A percentile compares a stretch with the other conserved stretches of the same genome.
These are phyloP conservation scores for Ormyrus rosae DNA, from an alignment of 2,888 invertebrate species.

Conservation along the genomic window DNA sequence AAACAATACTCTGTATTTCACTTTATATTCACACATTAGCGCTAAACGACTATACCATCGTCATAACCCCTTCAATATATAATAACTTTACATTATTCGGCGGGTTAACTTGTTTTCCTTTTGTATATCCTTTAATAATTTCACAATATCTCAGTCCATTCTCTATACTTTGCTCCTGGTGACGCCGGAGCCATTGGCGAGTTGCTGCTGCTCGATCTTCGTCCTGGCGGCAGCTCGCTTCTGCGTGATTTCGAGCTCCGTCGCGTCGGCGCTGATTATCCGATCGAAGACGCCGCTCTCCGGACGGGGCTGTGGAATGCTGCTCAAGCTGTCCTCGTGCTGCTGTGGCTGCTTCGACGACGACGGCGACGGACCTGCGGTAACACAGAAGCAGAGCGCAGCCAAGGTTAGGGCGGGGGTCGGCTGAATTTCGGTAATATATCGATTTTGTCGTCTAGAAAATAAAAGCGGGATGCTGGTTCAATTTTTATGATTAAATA, in stretches of 20 bases:
- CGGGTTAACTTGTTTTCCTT: slow-evolving; percentile 67
- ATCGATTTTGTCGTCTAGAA: too few species aligned
- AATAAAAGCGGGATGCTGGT: background rate
- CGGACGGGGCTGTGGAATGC: slow-evolving; percentile 40
- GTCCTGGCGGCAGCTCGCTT: slow-evolving; percentile 62
- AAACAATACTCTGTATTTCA: slow-evolving; percentile 76
- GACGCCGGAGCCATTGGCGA: slow-evolving; percentile 58
- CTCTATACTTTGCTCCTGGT: slow-evolving; percentile 40
- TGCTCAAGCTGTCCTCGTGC: slow-evolving; percentile 50
- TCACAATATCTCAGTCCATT: background rate
- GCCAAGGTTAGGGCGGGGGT: too few species aligned
- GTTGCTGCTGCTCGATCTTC: slow-evolving; percentile 61
- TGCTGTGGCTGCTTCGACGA: slow-evolving; percentile 59
- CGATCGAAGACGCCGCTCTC: slow-evolving; percentile 65
- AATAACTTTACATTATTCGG: slow-evolving; percentile 72
- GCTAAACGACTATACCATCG: slow-evolving; percentile 71
- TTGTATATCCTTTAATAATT: slow-evolving; percentile 39
- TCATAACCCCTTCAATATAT: slow-evolving; percentile 61
- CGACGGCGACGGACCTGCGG: too few species aligned
- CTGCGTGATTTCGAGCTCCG: slow-evolving; percentile 67
- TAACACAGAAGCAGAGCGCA: too few species aligned
- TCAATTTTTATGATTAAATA: background rate
- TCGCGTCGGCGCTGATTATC: slow-evolving; percentile 65
- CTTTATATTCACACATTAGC: slow-evolving; percentile 75
- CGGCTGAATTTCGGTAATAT: too few species aligned